A percentile compares a stretch with the other conserved stretches of the same genome.
Conservation (phyloP, 2,888 invertebrate species). For the Gonocerus acuteangulatus region DNA sequence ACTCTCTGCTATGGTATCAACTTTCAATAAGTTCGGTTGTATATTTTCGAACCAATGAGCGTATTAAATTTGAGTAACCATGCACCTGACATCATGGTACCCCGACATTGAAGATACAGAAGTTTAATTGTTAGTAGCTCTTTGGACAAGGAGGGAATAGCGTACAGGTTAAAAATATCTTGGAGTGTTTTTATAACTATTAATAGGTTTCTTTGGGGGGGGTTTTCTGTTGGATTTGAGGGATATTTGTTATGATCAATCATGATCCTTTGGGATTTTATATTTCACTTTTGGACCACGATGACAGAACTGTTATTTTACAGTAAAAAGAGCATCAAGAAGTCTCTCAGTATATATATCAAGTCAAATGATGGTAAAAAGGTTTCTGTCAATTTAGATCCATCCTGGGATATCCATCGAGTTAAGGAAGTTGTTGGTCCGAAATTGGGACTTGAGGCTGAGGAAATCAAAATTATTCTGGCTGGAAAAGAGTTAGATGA, state of each 20-base stretch:
- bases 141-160: too few relatives aligned
- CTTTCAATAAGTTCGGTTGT: too few relatives aligned
- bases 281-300: constrained; percentile 51
- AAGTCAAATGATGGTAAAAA: constrained; percentile 62
- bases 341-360: constrained; percentile 57
- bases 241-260: not conserved
- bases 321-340: constrained; percentile 52
- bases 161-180: too few relatives aligned
- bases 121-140: too few relatives aligned
- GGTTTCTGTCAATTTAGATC: constrained; percentile 59
- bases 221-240: too few relatives aligned
- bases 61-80: too few relatives aligned
- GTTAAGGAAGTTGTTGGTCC: constrained; percentile 65
- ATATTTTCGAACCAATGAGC: too few relatives aligned
- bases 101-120: too few relatives aligned
- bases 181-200: too few relatives aligned
- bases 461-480: constrained; percentile 68
- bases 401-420: constrained; percentile 64
- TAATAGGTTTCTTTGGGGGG: too few relatives aligned
- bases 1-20: too few relatives aligned
- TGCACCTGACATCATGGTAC: too few relatives aligned
- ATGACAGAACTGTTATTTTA: constrained; percentile 58
- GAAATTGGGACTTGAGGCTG: constrained; percentile 56
- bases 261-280: constrained; percentile 48
- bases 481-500: constrained; percentile 70